phyloP scores from a whole-genome alignment of 1,140 invertebrate genomes.

The Steinernema feltiae region DNA sequence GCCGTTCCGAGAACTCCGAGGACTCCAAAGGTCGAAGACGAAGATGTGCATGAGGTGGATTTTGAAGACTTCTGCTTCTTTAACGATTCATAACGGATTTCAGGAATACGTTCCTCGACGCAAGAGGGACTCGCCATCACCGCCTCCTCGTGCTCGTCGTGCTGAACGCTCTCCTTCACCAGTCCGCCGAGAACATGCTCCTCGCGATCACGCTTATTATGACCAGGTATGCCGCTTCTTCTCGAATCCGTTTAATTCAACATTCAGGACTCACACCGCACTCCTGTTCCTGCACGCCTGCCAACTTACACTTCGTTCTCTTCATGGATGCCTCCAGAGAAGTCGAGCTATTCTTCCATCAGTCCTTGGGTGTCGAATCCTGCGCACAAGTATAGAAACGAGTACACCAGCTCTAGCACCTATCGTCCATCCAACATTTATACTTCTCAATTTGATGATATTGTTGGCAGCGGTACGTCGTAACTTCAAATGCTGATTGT shows the following conservation, averaged over 20 bases:
- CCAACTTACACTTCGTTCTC: slow-evolving; percentile 49
- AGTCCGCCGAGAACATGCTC: slow-evolving; percentile 27
- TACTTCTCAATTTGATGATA: slow-evolving; percentile 53
- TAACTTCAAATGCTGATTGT: background rate
- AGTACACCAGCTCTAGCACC: slow-evolving; percentile 43
- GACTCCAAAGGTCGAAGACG: slow-evolving; percentile 20
- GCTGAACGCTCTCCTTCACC: slow-evolving; percentile 35
- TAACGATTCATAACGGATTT: background rate
- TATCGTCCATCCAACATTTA: slow-evolving; percentile 44
- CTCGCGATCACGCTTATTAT: slow-evolving; percentile 51
- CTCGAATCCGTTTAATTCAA: too few species aligned
- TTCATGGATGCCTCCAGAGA: slow-evolving; percentile 52
- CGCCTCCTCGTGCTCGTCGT: slow-evolving; percentile 35
- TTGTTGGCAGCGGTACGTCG: slow-evolving; percentile 42
- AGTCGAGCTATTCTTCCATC: slow-evolving; percentile 47
- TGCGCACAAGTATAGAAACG: slow-evolving; percentile 49
- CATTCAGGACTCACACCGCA: slow-evolving; percentile 43
- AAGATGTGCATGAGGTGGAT: slow-evolving; percentile 12
- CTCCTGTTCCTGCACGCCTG: slow-evolving; percentile 45
- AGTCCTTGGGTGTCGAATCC: slow-evolving; percentile 52
- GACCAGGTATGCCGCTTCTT: slow-evolving; percentile 52
- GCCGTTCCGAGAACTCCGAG: slow-evolving; percentile 25
- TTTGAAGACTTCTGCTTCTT: background rate
- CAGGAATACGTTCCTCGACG: slow-evolving; percentile 17
- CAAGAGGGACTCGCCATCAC: slow-evolving; percentile 47